phyloP scores from a whole-genome alignment of 2,797 vertebrate species.

The Distichodus sexfasciatus region DNA sequence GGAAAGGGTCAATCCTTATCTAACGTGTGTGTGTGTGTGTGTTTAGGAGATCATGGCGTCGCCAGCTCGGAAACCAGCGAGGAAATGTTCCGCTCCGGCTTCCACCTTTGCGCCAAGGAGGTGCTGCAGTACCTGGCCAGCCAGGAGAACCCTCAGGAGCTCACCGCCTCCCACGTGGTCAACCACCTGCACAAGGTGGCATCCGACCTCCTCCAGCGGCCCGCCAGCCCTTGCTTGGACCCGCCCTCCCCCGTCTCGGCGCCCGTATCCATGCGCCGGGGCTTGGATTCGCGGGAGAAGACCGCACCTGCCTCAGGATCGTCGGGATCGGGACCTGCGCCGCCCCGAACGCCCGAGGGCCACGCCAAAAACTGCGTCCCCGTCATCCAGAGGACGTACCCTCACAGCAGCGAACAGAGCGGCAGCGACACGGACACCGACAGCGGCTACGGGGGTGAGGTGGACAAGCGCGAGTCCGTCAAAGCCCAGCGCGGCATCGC shows the following conservation, averaged over 20 bases:
- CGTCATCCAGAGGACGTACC: conserved; percentile 91
- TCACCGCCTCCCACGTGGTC: conserved; percentile 82
- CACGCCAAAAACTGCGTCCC: conserved; percentile 93
- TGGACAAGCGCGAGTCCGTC: conserved; percentile 84
- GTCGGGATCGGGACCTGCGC: no score
- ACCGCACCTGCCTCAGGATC: conserved; percentile 55
- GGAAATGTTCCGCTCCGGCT: conserved; percentile 95
- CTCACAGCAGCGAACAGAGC: conserved; percentile 87
- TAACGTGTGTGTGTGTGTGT: conserved; percentile 45
- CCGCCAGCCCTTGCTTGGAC: conserved; percentile 49
- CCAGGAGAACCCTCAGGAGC: conserved; percentile 81
- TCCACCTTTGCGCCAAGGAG: conserved; percentile 93
- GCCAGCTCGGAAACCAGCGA: conserved; percentile 77
- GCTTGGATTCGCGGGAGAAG: conserved; percentile 73
- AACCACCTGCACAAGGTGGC: conserved; percentile 90
- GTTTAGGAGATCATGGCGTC: conserved; percentile 82
- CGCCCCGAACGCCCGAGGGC: conserved; percentile 68
- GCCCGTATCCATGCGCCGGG: no score
- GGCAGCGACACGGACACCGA: conserved; percentile 98
- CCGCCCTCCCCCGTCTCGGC: conserved; percentile 57
- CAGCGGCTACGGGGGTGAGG: conserved; percentile 93
- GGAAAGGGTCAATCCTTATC: not conserved
- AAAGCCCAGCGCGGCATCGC: conserved; percentile 74
- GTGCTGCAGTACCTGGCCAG: conserved; percentile 89
- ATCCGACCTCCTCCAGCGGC: conserved; percentile 80